Conservation (phyloP, 2,797 vertebrate genomes). For the Fratercula arctica region DNA sequence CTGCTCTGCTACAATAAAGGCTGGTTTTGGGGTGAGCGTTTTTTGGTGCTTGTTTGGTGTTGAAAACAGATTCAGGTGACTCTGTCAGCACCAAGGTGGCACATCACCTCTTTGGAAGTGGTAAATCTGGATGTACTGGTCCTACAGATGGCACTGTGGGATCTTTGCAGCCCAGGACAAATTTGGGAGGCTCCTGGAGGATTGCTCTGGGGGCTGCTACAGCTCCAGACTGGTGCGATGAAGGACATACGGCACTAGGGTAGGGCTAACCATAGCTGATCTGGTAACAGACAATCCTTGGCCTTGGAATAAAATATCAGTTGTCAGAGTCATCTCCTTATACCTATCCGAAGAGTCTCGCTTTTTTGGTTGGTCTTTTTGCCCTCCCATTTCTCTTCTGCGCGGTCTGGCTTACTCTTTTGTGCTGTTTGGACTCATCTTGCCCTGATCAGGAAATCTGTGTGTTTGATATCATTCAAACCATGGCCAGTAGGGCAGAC, state of each 20-base stretch:
- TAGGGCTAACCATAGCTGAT: accelerated
- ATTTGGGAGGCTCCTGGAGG: neutral
- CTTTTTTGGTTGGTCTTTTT: neutral
- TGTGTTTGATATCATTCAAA: neutral
- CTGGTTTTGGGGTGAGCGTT: accelerated
- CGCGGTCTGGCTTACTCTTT: neutral
- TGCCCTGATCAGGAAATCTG: neutral
- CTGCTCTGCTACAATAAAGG: neutral
- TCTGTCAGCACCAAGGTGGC: neutral
- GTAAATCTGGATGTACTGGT: neutral
- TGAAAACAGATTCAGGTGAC: neutral
- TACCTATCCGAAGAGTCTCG: neutral
- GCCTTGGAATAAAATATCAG: neutral
- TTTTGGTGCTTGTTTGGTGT: neutral
- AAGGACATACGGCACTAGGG: neutral
- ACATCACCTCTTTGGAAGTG: neutral
- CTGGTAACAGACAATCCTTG: neutral
- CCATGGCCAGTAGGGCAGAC: neutral
- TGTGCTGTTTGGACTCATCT: neutral
- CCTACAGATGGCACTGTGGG: neutral
- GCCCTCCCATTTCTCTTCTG: neutral
- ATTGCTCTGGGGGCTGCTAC: neutral
- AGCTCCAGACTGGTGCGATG: neutral
- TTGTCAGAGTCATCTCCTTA: neutral
- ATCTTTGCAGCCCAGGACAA: neutral